Percentiles rank a stretch among this genome's conserved stretches.
Conservation (phyloP, 2,113 vertebrate genomes). For the Poeciliopsis turrubarensis region DNA sequence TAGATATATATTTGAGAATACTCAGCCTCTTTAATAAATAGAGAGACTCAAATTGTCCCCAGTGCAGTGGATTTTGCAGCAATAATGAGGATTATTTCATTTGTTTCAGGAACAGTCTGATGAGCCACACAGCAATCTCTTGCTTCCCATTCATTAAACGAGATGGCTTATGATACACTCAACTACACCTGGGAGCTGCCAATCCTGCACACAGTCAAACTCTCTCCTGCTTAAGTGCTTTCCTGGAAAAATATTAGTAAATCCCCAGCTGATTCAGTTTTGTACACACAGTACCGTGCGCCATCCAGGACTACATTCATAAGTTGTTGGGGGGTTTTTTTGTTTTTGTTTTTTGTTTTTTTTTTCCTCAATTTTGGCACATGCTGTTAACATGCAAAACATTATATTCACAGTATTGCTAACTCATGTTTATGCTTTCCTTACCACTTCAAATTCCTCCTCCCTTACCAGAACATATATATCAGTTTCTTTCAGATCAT, state of each 20-base stretch:
- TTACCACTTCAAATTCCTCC: too few species aligned
- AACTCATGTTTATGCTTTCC: background rate
- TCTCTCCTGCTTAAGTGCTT: slow-evolving; percentile 19
- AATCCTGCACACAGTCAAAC: slow-evolving; percentile 15
- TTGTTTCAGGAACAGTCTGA: slow-evolving; percentile 32
- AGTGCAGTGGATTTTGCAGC: slow-evolving; percentile 22
- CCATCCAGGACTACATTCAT: background rate
- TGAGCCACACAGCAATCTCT: background rate
- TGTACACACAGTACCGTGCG: background rate
- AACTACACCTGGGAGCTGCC: slow-evolving; percentile 34
- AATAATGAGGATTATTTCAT: slow-evolving; percentile 42
- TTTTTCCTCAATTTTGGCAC: background rate
- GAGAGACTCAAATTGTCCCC: slow-evolving; percentile 25
- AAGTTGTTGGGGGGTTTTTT: background rate
- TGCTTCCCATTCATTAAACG: slow-evolving; percentile 56
- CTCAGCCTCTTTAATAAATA: slow-evolving; percentile 25
- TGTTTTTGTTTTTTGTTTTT: background rate
- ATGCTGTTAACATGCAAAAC: background rate
- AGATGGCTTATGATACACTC: slow-evolving; percentile 9
- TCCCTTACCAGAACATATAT: too few species aligned
- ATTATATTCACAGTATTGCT: background rate
- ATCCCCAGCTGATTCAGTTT: slow-evolving; percentile 40
- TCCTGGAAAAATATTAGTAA: background rate
- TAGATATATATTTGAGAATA: slow-evolving; percentile 16
- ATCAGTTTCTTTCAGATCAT: too few species aligned